Evolutionary conservation across 2,797 vertebrate species (phyloP), one percentile per base, ranked within the genome.

Genomic region (Megaceryle alcyon): DNA sequence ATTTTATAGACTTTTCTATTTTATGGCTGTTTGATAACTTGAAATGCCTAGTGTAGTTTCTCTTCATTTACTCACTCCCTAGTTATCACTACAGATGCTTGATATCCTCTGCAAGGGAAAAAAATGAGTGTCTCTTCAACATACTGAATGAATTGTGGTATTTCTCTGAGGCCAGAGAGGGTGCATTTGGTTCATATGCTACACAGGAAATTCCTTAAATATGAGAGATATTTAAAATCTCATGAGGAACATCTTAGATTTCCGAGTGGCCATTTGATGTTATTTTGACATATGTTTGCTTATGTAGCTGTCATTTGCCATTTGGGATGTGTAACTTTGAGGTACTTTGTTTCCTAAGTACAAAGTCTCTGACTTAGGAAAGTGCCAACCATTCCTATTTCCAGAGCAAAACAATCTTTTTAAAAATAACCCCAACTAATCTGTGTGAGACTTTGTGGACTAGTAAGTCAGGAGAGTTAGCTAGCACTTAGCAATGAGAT

Each of bases 141-240:
- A 4, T 21, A 35, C 11, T 84, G 86, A 90, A 90, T 71, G n/a
- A 75, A 70, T 80, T 1, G 0, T 0, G 1, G 23, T 73, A 68
- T 80, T 92, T 92, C 59, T 92, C 33, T 82, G 81, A 84, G 83
- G 37, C 54, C 39, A 76, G 61, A 86, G 29, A 69, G 63, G 54
- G 46, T 95, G 71, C 87, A 71, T 95, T 94, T 95, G 51, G 26
- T 79, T 94, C 82, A 64, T 51, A 41, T 82, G 83, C 71, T 53
- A 31, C 69, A n/a, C 57, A 92, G 81, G 81, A 82, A 92, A 88
- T 85, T 93, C 68, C 37, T 87, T 87, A 85, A 90, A 93, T 95
- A 53, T 54, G 37, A 93, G 68, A 84, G 63, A 56, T 77, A 77
- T 64, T 63, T 90, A 75, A 86, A 89, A 68, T 91, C 81, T 26